Evolutionary conservation across 2,888 invertebrate species (phyloP).

Genomic region (Macrophya annulata): DNA sequence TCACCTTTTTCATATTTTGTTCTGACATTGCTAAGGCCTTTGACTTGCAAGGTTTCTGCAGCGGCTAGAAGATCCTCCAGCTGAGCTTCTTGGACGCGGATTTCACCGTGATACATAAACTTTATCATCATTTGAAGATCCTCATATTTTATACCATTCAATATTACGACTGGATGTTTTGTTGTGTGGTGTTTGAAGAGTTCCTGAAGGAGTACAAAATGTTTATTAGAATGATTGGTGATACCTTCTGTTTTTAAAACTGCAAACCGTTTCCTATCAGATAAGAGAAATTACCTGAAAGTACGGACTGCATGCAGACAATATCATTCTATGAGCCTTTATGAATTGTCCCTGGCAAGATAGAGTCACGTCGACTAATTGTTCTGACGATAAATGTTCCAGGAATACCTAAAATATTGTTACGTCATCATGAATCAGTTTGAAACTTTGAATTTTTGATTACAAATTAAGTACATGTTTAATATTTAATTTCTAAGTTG

Average conservation of each 20-base stretch:
- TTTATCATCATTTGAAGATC: slow-evolving; percentile 79
- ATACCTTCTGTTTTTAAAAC: neutral
- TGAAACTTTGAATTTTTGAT: neutral
- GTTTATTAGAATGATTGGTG: neutral
- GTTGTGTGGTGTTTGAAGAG: slow-evolving; percentile 77
- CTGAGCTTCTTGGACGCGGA: slow-evolving; percentile 79
- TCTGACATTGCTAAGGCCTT: slow-evolving; percentile 79
- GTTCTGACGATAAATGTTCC: slow-evolving; percentile 78
- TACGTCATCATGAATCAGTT: neutral
- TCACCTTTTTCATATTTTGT: slow-evolving; percentile 71
- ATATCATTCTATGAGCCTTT: slow-evolving; percentile 80
- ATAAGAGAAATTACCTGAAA: slow-evolving; percentile 76
- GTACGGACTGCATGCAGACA: slow-evolving; percentile 81
- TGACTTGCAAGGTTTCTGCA: slow-evolving; percentile 80
- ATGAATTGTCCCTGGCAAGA: slow-evolving; percentile 80
- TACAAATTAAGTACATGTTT: neutral
- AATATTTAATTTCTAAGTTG: neutral
- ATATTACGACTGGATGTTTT: slow-evolving; percentile 79
- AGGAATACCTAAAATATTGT: slow-evolving; percentile 73
- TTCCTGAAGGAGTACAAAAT: slow-evolving; percentile 70
- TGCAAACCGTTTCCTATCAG: neutral
- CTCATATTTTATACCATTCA: slow-evolving; percentile 78
- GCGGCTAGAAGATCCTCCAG: slow-evolving; percentile 78
- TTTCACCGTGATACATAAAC: slow-evolving; percentile 81
- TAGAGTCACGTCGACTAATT: slow-evolving; percentile 80